Evolutionary conservation across 2,797 vertebrate genomes (phyloP), one percentile per base, ranked within the genome.

Genomic region (Sternotherus odoratus): DNA sequence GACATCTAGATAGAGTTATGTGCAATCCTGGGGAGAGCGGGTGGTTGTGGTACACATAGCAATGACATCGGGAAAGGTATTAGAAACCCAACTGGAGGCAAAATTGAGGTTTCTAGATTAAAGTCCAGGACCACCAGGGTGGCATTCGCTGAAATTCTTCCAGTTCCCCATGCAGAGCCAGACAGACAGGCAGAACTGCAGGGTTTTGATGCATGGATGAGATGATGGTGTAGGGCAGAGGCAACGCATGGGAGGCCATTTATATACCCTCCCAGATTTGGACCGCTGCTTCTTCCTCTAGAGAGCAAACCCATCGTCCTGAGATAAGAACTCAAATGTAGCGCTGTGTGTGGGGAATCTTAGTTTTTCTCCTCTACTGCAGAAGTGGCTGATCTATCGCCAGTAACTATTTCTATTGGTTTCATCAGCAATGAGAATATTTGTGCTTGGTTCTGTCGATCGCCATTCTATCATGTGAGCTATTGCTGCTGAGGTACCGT

Each of bases 241-340:
- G 51, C 23, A 24, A 53, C 9, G 51, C 51, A 1, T 53, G 51
- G 21, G 51, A 8, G 51, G 19, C 6, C 17, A 3, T 24, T 53
- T 21, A 53, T 21, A 53, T 24, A 6, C 50, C 21, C 8, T 21
- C 21, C 51, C 51, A 23, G 9, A 53, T 53, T 83, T 77, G 93
- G 88, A 74, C 39, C 39, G 83, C 78, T 86, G 33, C 84, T 94
- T 92, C 48, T 78, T 85, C 82, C 79, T 36, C 17, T 66, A 21
- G 33, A 11, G 63, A 17, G 33, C 60, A 17, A 63, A 63, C 33
- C 57, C 33, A 87, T 48, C 80, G 30, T 48, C 53, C 60, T 74
- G 56, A 94, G n/a, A 53, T 50, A 57, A 24, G 60, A 94, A 93
- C 88, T 53, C 16, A 36, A 89, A 94, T 7, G 30, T 24, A 90